Evolutionary conservation across 1,140 invertebrate genomes (phyloP).

Genomic region (Drosophila sp.): DNA sequence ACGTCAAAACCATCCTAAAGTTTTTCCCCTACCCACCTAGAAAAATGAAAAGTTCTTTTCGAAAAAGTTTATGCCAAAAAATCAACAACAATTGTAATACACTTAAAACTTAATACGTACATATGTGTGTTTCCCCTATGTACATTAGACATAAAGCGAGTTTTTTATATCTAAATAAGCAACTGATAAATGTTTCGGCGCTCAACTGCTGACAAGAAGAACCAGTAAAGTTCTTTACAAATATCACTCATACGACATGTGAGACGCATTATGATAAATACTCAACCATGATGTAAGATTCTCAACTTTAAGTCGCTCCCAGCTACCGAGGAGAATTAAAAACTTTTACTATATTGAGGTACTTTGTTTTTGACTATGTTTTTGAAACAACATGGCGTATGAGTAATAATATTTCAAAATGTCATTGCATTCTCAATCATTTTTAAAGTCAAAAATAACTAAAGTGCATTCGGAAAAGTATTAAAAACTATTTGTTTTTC

Average conservation of each 20-base stretch:
- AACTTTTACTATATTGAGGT: too few relatives aligned
- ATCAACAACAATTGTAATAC: constrained; percentile 26
- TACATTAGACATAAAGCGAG: constrained; percentile 16
- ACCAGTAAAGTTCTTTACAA: background rate
- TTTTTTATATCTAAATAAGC: background rate
- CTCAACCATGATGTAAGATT: background rate
- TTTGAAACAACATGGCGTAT: too few relatives aligned
- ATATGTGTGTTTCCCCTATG: background rate
- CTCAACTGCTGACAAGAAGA: background rate
- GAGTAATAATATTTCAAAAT: too few relatives aligned
- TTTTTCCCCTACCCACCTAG: constrained; percentile 35
- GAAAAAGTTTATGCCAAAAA: constrained; percentile 32
- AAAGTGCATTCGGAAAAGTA: too few relatives aligned
- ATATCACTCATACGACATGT: constrained; percentile 6
- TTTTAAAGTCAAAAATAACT: too few relatives aligned
- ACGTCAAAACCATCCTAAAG: background rate
- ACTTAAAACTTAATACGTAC: constrained; percentile 12
- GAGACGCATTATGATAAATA: background rate
- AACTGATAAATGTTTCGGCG: background rate
- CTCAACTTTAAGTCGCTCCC: too few relatives aligned
- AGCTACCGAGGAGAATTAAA: too few relatives aligned
- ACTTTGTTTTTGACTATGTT: too few relatives aligned
- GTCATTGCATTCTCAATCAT: too few relatives aligned
- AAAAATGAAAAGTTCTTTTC: constrained; percentile 3
- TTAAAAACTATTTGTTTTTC: too few relatives aligned